Evolutionary conservation across 2,113 vertebrate genomes (phyloP).

Genomic region (Anolis carolinensis): DNA sequence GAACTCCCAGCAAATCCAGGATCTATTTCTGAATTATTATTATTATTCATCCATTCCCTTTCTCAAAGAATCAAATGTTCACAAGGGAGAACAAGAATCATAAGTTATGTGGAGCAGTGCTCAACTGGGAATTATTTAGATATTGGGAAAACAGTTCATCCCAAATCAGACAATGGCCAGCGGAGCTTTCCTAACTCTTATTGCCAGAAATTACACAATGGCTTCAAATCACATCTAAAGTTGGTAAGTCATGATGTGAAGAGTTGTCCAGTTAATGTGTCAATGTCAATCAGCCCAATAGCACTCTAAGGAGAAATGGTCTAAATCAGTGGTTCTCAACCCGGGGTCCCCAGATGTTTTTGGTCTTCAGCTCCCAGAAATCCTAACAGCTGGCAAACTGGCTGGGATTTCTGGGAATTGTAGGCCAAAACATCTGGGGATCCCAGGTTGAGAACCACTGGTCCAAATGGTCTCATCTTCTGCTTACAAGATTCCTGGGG

Average conservation of each 20-base stretch:
- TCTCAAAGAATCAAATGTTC: neutral
- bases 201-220: neutral
- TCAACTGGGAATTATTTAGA: neutral
- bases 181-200: neutral
- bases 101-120: neutral
- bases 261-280: neutral
- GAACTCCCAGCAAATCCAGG: neutral
- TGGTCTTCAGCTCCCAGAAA: too few species aligned
- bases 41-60: neutral
- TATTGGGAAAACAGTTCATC: neutral
- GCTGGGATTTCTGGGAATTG: too few species aligned
- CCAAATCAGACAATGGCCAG: neutral
- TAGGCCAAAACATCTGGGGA: too few species aligned
- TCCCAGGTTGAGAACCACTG: too few species aligned
- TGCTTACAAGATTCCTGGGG: neutral
- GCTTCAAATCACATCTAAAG: neutral
- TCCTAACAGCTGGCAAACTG: too few species aligned
- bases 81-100: neutral
- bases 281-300: neutral
- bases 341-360: too few species aligned
- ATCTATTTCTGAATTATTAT: conserved; percentile 4
- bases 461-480: neutral
- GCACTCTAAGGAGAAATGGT: neutral
- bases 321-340: too few species aligned
- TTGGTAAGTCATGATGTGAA: neutral